phyloP scores from a whole-genome alignment of 2,888 invertebrate species.

The Andrena camellia region DNA sequence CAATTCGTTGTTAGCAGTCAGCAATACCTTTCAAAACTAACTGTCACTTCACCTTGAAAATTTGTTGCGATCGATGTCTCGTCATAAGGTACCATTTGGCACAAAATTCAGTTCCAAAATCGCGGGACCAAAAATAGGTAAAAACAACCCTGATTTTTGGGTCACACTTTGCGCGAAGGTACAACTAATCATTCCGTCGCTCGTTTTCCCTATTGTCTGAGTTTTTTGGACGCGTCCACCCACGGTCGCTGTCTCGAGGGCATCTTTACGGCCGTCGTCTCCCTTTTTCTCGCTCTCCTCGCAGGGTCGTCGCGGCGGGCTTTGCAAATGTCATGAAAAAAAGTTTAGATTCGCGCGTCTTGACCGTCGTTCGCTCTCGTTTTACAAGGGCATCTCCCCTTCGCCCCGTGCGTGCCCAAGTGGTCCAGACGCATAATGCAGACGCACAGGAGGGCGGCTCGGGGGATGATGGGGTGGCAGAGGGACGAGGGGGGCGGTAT shows the following conservation, averaged over 20 bases:
- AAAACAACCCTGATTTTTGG: background rate
- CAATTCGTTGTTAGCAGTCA: no score
- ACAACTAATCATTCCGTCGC: background rate
- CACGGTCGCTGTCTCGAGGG: constrained; percentile 61
- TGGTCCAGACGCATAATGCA: constrained; percentile 84
- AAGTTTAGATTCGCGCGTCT: constrained; percentile 78
- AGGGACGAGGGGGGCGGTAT: constrained; percentile 79
- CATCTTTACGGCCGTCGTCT: constrained; percentile 50
- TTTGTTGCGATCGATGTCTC: no score
- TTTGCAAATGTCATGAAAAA: constrained; percentile 70
- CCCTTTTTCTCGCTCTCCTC: constrained; percentile 21
- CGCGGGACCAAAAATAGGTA: background rate
- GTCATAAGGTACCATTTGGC: no score
- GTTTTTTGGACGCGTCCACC: constrained; percentile 46
- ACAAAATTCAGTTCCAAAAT: background rate
- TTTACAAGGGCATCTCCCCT: constrained; percentile 79
- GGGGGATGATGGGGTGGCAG: constrained; percentile 49
- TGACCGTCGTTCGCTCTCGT: constrained; percentile 80
- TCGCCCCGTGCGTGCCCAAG: constrained; percentile 84
- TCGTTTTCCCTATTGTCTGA: constrained; percentile 44
- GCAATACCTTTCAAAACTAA: no score
- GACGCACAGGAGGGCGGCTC: constrained; percentile 76
- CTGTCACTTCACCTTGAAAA: no score
- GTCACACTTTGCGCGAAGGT: background rate
- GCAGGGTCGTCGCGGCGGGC: constrained; percentile 23